Evolutionary conservation across 2,113 vertebrate species (phyloP).

Genomic region (Trematocara nigrifrons): DNA sequence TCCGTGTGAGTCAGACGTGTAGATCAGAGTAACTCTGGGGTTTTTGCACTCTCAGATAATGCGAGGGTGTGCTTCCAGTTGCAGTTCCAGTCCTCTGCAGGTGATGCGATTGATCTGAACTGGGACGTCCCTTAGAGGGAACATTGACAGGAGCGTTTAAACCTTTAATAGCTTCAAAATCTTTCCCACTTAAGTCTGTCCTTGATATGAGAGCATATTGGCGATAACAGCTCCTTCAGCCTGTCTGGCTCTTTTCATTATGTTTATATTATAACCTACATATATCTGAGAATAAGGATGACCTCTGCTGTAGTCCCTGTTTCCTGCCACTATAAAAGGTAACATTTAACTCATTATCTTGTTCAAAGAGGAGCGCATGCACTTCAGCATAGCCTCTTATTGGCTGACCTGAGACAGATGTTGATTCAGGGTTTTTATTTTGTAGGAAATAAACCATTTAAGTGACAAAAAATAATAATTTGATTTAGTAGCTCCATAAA

Average conservation of each 20-base stretch:
- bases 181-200: not conserved
- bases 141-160: not conserved
- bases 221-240: not conserved
- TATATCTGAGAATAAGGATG: constrained; percentile 7
- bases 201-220: not conserved
- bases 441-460: not conserved
- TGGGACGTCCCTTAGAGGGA: not conserved
- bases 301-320: not conserved
- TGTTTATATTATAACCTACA: not conserved
- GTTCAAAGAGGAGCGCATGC: not conserved
- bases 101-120: not conserved
- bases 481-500: not conserved
- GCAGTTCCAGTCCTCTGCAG: not conserved
- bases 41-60: not conserved
- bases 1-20: not conserved
- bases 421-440: not conserved
- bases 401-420: not conserved
- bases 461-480: not conserved
- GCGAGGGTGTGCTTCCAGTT: constrained; percentile 3
- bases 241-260: not conserved
- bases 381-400: not conserved
- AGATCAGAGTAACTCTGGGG: not conserved
- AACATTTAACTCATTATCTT: not conserved
- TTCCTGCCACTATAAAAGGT: constrained; percentile 46
- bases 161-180: not conserved